Conservation (phyloP, 2,797 vertebrate species). For the Semotilus atromaculatus region DNA sequence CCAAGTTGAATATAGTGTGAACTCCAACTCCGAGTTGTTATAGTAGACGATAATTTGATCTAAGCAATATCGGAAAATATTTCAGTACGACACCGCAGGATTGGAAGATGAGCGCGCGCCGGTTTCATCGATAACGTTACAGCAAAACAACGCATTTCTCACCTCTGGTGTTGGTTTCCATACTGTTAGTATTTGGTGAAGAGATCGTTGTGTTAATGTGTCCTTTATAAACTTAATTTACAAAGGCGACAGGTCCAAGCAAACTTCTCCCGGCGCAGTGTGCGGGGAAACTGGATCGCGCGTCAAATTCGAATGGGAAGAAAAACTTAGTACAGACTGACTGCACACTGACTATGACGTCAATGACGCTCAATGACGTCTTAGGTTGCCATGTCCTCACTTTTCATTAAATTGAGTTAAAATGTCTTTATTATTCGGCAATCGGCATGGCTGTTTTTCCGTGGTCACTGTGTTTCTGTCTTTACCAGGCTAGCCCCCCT, state of each 20-base stretch:
- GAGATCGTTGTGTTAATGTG: not conserved
- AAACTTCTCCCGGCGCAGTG: not conserved
- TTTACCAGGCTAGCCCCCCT: not conserved
- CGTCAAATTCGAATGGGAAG: not conserved
- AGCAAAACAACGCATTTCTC: not conserved
- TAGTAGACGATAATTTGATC: not conserved
- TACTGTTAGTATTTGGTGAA: not conserved
- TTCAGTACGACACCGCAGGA: rapidly evolving
- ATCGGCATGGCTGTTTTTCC: not conserved
- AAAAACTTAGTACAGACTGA: too few relatives aligned
- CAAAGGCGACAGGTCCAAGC: rapidly evolving
- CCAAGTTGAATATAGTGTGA: too few relatives aligned
- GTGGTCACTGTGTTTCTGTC: not conserved
- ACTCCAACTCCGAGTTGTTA: not conserved
- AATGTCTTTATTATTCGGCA: not conserved
- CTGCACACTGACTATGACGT: too few relatives aligned
- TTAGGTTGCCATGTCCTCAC: not conserved
- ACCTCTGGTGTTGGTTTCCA: not conserved
- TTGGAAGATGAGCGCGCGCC: not conserved
- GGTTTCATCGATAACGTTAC: rapidly evolving
- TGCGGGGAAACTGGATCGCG: rapidly evolving
- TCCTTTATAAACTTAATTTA: too few relatives aligned
- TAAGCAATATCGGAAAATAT: not conserved
- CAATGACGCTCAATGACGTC: too few relatives aligned
- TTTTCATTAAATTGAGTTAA: not conserved